Evolutionary conservation across 2,113 vertebrate species (phyloP), one percentile per base, ranked within the genome.

Genomic region (Phalacrocorax aristotelis): DNA sequence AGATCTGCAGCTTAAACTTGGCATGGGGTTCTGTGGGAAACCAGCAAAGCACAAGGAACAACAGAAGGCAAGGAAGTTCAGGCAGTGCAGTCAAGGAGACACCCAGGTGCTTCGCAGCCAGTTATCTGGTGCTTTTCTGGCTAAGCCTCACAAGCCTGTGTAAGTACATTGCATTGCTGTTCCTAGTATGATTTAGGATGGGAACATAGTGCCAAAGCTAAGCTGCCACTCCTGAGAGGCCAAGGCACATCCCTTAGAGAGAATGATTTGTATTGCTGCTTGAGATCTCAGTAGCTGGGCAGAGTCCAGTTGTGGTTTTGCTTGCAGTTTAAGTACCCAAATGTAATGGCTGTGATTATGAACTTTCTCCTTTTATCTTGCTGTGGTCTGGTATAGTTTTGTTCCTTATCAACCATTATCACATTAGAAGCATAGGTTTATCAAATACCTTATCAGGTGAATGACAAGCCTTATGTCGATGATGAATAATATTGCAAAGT

Each of bases 1-100:
- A 89, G 90, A 87, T 93, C 77, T 91, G 51, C 75, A 76, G 70
- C 62, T 95, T 87, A 77, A 87, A 83, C 48, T 95, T 97, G 94
- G 89, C 93, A 82, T 29, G 2, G 30, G 60, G n/a, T 66, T 95
- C 78, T 92, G 58, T 90, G 90, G 57, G 88, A 95, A 96, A 69
- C 75, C 68, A 66, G 87, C 0, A 2, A 84, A 92, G 74, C 91
- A 94, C 91, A 83, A 55, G 76, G 75, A 91, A 60, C 58, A 94
- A 66, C 88, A 96, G 83, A 94, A 82, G 91, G 95, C 44, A 1
- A 76, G 77, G 87, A 87, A 85, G 81, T 95, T 96, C 86, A 83
- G 91, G 76, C 86, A 52, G 65, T 20, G 77, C 95, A 95, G 89
- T 83, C 83, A 91, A 96, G 80, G 81, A 95, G 93, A 84, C 66